A percentile compares a stretch with the other conserved stretches of the same genome.
These are phyloP conservation scores for Gallinago media DNA, from an alignment of 2,113 vertebrate genomes.

Conservation along the genomic window DNA sequence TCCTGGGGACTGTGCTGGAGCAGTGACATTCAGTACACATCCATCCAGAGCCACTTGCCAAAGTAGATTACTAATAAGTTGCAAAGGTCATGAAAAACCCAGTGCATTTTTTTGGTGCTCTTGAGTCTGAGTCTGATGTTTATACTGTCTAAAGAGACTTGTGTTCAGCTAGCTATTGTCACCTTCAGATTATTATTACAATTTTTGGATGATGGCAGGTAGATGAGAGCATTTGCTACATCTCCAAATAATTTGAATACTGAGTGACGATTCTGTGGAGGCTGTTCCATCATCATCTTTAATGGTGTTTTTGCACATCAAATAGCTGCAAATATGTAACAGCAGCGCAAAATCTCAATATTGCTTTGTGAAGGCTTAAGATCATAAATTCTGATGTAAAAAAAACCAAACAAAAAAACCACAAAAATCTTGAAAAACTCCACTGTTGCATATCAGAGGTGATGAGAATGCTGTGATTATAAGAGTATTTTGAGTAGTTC, in stretches of 20 bases:
- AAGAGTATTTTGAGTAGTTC: background rate
- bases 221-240: fast-evolving
- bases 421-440: background rate
- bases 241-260: background rate
- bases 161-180: background rate
- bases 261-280: background rate
- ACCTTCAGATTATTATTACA: background rate
- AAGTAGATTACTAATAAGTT: conserved; percentile 18
- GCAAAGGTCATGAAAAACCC: background rate
- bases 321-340: background rate
- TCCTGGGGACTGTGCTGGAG: background rate
- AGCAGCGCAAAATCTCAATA: background rate
- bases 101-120: background rate
- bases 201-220: background rate
- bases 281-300: background rate
- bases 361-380: background rate
- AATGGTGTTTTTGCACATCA: background rate
- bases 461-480: background rate
- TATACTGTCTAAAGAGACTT: background rate
- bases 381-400: background rate
- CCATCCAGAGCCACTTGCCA: background rate
- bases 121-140: background rate
- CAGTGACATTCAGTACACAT: background rate
- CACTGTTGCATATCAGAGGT: background rate
- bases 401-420: background rate